Conservation (phyloP, 1,140 invertebrate genomes). For the Eurosta solidaginis region DNA sequence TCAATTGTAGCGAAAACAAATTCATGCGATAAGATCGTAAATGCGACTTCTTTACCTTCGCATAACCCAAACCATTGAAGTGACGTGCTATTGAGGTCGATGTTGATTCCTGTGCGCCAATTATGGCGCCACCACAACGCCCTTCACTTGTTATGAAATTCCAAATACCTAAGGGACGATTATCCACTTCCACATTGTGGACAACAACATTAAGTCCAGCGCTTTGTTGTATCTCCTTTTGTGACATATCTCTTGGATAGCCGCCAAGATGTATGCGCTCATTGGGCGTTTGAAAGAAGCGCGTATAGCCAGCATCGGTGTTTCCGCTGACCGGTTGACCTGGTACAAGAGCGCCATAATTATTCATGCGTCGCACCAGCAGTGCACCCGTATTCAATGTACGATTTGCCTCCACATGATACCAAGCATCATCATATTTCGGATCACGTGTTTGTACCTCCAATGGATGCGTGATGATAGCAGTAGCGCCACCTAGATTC, state of each 20-base stretch:
- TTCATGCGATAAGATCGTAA: slow-evolving; percentile 71
- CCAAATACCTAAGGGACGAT: slow-evolving; percentile 82
- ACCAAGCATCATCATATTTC: slow-evolving; percentile 73
- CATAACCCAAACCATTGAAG: slow-evolving; percentile 81
- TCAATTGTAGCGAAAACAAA: slow-evolving; percentile 77
- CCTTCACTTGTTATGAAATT: slow-evolving; percentile 73
- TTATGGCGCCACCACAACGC: slow-evolving; percentile 66
- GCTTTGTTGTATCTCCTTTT: slow-evolving; percentile 55
- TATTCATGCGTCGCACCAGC: slow-evolving; percentile 55
- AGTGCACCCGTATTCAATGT: slow-evolving; percentile 58
- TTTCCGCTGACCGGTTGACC: slow-evolving; percentile 42
- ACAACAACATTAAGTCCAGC: slow-evolving; percentile 75
- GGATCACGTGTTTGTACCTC: slow-evolving; percentile 64
- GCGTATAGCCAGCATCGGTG: slow-evolving; percentile 50
- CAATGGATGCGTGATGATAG: slow-evolving; percentile 69
- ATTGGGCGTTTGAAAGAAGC: slow-evolving; percentile 52
- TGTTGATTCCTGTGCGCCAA: slow-evolving; percentile 50
- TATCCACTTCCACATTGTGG: slow-evolving; percentile 77
- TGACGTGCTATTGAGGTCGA: slow-evolving; percentile 54
- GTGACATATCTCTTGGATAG: slow-evolving; percentile 61
- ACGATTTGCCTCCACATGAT: slow-evolving; percentile 71
- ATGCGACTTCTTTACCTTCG: slow-evolving; percentile 67
- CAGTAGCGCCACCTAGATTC: slow-evolving; percentile 75
- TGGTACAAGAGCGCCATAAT: slow-evolving; percentile 45
- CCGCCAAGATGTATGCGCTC: slow-evolving; percentile 68